Evolutionary conservation across 2,113 vertebrate genomes (phyloP), one percentile per base, ranked within the genome.

Genomic region (Apteryx owenii): DNA sequence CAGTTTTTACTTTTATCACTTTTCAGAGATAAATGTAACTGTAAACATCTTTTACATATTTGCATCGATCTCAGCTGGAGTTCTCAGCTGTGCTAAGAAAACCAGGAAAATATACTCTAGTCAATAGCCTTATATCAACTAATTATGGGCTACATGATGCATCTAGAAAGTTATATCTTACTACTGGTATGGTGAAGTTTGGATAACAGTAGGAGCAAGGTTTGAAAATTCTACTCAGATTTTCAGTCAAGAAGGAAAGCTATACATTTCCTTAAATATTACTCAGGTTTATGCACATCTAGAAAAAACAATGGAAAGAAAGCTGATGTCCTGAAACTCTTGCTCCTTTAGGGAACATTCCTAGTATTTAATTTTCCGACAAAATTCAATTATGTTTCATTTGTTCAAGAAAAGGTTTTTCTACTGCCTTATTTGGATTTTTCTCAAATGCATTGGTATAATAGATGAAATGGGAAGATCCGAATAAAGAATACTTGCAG

Each of bases 401-500:
- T 92, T 85, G 75, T 33, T 92, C 77, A 65, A 91, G 61, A 25
- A 66, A 22, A 13, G 3, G 12, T 36, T 92, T 69, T 84, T 64
- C 66, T 85, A 42, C 75, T 54, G 29, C 26, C 58, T 92, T 66
- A 54, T 65, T 56, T 70, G 42, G 22, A 48, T 61, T 87, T 90
- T 91, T 81, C 71, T 89, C 44, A 80, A 64, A 94, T 54, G 60
- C 33, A 42, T 29, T 46, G 18, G 26, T 23, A 77, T 64, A 88
- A 66, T 14, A 25, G 21, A 54, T 46, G 66, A 87, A 77, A 71
- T 25, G 11, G 46, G 40, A 91, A 88, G 70, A 85, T 28, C 53
- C 91, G 68, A 93, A 89, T 85, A 88, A 92, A 91, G 81, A 64
- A 76, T 70, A 53, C 50, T 85, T 51, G 23, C 64, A 91, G 54